Evolutionary conservation across 2,113 vertebrate genomes (phyloP).

Genomic region (Galemys pyrenaicus): DNA sequence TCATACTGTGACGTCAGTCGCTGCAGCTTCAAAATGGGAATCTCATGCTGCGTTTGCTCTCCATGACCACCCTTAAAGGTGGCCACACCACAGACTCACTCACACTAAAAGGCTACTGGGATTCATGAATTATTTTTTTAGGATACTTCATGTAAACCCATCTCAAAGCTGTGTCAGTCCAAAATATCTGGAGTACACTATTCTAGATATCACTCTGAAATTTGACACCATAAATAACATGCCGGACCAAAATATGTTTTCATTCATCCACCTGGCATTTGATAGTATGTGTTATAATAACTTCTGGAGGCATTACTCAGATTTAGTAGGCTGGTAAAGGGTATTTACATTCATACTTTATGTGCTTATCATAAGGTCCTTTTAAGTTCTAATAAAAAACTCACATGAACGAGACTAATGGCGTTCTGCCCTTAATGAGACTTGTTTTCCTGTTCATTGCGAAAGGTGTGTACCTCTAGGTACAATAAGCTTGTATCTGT

Average conservation of each 20-base stretch:
- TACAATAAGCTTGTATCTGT: neutral
- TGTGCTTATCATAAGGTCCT: neutral
- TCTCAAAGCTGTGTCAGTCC: neutral
- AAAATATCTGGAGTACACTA: slow-evolving; percentile 23
- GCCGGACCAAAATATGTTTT: slow-evolving; percentile 19
- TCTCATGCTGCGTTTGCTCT: slow-evolving; percentile 49
- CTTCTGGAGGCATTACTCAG: neutral
- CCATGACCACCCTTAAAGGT: neutral
- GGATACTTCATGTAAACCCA: slow-evolving; percentile 1
- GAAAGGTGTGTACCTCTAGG: neutral
- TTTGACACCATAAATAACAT: slow-evolving; percentile 20
- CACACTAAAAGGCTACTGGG: neutral
- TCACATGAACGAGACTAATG: neutral
- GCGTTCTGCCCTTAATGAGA: neutral
- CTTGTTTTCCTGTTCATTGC: neutral
- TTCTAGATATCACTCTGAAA: slow-evolving; percentile 35
- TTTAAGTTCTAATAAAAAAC: neutral
- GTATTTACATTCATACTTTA: neutral
- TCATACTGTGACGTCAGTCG: slow-evolving; percentile 51
- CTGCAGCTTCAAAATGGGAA: slow-evolving; percentile 58
- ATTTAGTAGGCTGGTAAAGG: slow-evolving; percentile 10
- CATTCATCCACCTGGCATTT: slow-evolving; percentile 37
- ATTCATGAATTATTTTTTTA: neutral
- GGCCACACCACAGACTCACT: neutral
- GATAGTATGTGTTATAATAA: neutral